phyloP scores from a whole-genome alignment of 2,888 invertebrate species.

The Unio pictorum region DNA sequence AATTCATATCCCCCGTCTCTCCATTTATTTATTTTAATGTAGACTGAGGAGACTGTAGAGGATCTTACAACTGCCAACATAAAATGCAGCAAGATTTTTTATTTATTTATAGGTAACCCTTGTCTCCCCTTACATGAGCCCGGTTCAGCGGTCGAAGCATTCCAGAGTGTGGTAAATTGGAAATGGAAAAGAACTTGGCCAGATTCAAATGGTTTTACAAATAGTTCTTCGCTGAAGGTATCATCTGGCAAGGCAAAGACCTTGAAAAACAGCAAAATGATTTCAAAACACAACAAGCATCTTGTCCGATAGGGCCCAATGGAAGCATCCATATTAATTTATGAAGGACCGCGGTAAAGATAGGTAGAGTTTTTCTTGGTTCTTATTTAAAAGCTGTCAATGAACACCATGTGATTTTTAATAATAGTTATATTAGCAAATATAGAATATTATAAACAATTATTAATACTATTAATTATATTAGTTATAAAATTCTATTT shows the following conservation, averaged over 20 bases:
- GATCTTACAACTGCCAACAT: too few species aligned
- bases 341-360: slow-evolving; percentile 3
- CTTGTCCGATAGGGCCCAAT: background rate
- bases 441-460: too few species aligned
- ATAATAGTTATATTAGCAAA: too few species aligned
- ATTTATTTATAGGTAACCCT: too few species aligned
- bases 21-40: too few species aligned
- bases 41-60: too few species aligned
- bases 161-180: slow-evolving; percentile 89
- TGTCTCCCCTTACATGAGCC: slow-evolving; percentile 55
- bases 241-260: slow-evolving; percentile 73
- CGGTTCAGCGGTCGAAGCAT: slow-evolving; percentile 72
- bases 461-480: too few species aligned
- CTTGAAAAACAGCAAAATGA: background rate
- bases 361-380: background rate
- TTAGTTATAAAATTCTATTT: too few species aligned
- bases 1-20: too few species aligned
- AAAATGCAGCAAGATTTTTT: too few species aligned
- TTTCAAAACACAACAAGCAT: too few species aligned
- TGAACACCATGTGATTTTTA: too few species aligned
- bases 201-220: slow-evolving; percentile 86
- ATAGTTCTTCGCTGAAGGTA: slow-evolving; percentile 88
- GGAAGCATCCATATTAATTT: slow-evolving; percentile 9
- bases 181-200: slow-evolving; percentile 91
- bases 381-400: background rate